Conservation (phyloP, 2,888 invertebrate species). For the Julus scanicus region DNA sequence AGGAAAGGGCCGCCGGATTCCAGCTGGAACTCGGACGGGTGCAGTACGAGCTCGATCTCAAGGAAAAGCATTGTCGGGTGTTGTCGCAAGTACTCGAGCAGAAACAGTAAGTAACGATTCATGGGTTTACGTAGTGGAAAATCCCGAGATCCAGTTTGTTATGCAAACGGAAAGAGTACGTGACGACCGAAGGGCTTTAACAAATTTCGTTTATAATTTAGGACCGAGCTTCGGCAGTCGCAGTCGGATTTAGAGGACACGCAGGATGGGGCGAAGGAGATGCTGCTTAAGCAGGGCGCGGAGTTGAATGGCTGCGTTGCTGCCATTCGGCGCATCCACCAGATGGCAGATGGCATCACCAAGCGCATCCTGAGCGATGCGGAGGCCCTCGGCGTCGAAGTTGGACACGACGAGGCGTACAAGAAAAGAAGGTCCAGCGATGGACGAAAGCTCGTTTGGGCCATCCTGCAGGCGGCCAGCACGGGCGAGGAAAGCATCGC, state of each 20-base stretch:
- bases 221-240: neutral
- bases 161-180: too few species aligned
- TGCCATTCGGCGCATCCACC: slow-evolving; percentile 64
- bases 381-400: slow-evolving; percentile 38
- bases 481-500: neutral
- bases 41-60: slow-evolving; percentile 44
- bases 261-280: slow-evolving; percentile 66
- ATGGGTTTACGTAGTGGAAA: too few species aligned
- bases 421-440: slow-evolving; percentile 39
- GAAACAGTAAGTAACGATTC: slow-evolving; percentile 49
- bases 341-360: neutral
- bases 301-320: slow-evolving; percentile 75
- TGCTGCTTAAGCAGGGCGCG: slow-evolving; percentile 76
- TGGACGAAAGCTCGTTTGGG: slow-evolving; percentile 6
- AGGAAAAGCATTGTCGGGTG: slow-evolving; percentile 48
- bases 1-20: slow-evolving; percentile 70
- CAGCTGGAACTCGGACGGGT: slow-evolving; percentile 34
- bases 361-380: neutral
- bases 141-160: too few species aligned
- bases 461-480: slow-evolving; percentile 51
- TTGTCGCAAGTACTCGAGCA: slow-evolving; percentile 29
- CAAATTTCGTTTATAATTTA: neutral
- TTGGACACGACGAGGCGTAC: neutral
- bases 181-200: too few species aligned
- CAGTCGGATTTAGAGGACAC: slow-evolving; percentile 44